Base-by-base conservation (phyloP, 2,113 vertebrate genomes). In the Boleophthalmus pectinirostris region DNA sequence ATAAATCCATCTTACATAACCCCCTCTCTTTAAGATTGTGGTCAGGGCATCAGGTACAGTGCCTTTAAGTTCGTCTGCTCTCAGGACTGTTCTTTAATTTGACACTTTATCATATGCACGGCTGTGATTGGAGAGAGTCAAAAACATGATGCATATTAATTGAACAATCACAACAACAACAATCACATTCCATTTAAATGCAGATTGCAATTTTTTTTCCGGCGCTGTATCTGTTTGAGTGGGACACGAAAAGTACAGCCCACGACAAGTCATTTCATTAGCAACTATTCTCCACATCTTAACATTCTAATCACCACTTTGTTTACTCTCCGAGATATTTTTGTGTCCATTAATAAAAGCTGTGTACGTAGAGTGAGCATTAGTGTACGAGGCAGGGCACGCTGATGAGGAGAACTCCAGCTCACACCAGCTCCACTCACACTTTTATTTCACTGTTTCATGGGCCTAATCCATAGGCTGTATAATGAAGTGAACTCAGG, bases 161-260 rank as follows among this genome's bases (percentile, higher is more conserved):
- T 89, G 81, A 90, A 91, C 84, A 89, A 91, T 89, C 86, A 87
- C 84, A 91, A n/a, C n/a, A 82, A 92, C 92, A 84, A 33, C 25
- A 88, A 85, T 76, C 80, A 60, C 69, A 80, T 91, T 81, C 84
- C 83, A 93, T 91, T 92, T 92, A 92, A 91, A 93, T 93, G 92
- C 89, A 93, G 92, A 93, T 93, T 93, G 79, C 88, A 87, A 75
- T 89, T 90, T 93, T 93, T 92, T 89, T 80, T 70, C 72, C 46
- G 29, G 29, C 58, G 0, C 68, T 65, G 2, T 63, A 47, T 20
- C 68, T 70, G 24, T 47, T 68, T 21, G 56, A 58, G 51, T 23
- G 16, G 15, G 18, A 21, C 45, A 25, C 13, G 23, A 58, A 15
- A 58, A 58, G 25, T 15, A 57, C 58, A 51, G 13, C 51, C 9